These are phyloP conservation scores for Cerastis rubricosa DNA, from an alignment of 2,888 invertebrate genomes.

Conservation along the genomic window DNA sequence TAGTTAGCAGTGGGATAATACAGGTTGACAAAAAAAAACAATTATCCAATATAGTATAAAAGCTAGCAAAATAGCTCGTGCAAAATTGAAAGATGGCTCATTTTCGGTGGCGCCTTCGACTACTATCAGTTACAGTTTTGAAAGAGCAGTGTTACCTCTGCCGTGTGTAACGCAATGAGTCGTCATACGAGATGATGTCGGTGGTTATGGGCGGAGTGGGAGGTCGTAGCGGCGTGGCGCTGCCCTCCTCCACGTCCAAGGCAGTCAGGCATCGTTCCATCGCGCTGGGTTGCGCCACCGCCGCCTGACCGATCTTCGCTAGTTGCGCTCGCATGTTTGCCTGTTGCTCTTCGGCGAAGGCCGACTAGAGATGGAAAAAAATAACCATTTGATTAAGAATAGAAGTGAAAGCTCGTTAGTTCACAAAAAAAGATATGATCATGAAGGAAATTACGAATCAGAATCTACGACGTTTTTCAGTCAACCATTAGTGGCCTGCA, in stretches of 20 bases:
- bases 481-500: not conserved
- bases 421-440: not conserved
- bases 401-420: not conserved
- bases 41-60: not conserved
- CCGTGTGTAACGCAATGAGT: constrained; percentile 76
- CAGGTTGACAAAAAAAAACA: not conserved
- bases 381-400: not conserved
- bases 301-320: constrained; percentile 83
- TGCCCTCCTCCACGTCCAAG: constrained; percentile 86
- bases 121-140: not conserved
- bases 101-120: not conserved
- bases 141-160: constrained; percentile 72
- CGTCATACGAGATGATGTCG: constrained; percentile 84
- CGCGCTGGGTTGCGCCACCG: constrained; percentile 82
- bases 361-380: constrained; percentile 70
- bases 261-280: constrained; percentile 85
- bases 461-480: not conserved
- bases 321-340: constrained; percentile 80
- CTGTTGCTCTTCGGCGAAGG: constrained; percentile 80
- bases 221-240: constrained; percentile 79
- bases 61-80: not conserved
- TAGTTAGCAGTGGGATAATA: not conserved
- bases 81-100: not conserved
- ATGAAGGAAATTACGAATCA: not conserved
- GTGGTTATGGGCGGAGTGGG: constrained; percentile 84